phyloP scores from a whole-genome alignment of 2,113 vertebrate species.

The Gallinago media region DNA sequence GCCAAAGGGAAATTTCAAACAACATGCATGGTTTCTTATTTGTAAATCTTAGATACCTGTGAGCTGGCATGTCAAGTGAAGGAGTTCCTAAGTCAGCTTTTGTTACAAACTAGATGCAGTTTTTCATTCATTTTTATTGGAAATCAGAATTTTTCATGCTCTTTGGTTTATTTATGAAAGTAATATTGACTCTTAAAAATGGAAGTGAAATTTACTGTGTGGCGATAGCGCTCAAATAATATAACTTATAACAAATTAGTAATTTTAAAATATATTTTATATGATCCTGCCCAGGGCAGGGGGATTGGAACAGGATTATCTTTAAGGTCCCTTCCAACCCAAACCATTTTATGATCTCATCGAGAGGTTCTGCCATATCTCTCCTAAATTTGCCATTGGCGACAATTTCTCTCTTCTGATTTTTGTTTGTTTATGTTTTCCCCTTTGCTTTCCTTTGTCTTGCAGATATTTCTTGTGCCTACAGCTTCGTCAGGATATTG shows the following conservation, averaged over 20 bases:
- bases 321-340: too few species aligned
- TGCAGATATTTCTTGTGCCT: slow-evolving; percentile 89
- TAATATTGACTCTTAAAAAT: background rate
- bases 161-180: background rate
- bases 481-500: slow-evolving; percentile 87
- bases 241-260: background rate
- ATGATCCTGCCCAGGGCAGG: background rate
- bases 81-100: background rate
- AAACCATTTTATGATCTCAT: too few species aligned
- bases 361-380: background rate
- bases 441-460: background rate
- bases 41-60: background rate
- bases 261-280: background rate
- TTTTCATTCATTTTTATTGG: background rate
- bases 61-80: background rate
- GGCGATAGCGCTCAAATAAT: background rate
- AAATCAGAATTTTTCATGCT: background rate
- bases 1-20: background rate
- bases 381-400: background rate
- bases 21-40: background rate
- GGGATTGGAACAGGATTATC: too few species aligned
- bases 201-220: background rate
- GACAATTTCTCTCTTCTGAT: background rate
- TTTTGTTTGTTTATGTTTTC: background rate
- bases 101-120: background rate